Conservation (phyloP, 2,888 invertebrate species). For the Caenorhabditis sp. region DNA sequence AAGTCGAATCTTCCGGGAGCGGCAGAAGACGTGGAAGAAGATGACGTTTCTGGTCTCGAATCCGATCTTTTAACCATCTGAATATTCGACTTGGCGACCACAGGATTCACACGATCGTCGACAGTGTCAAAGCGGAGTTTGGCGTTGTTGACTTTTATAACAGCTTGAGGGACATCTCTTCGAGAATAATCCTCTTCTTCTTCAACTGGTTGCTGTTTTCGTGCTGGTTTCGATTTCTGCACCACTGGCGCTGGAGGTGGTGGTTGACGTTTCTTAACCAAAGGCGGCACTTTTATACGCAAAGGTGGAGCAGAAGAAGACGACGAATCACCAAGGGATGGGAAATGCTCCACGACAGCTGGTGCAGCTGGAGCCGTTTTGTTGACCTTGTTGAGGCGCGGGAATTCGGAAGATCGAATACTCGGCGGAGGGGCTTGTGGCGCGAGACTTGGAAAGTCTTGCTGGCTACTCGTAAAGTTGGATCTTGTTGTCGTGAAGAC, state of each 20-base stretch:
- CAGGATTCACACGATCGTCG: conserved; percentile 24
- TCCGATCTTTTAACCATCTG: conserved; percentile 48
- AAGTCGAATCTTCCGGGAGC: conserved; percentile 34
- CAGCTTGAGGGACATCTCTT: conserved; percentile 52
- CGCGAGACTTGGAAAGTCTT: conserved; percentile 69
- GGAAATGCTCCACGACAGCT: conserved; percentile 63
- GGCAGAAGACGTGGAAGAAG: conserved; percentile 28
- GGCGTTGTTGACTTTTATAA: conserved; percentile 52
- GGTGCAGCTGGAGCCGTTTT: conserved; percentile 18
- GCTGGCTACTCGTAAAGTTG: conserved; percentile 35
- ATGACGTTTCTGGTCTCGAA: conserved; percentile 8
- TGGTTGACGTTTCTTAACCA: conserved; percentile 33
- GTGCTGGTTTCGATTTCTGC: conserved; percentile 9
- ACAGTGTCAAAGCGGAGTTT: conserved; percentile 55
- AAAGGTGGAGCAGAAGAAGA: conserved; percentile 24
- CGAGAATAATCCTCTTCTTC: conserved; percentile 26
- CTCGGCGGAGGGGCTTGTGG: conserved; percentile 46
- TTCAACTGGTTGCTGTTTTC: conserved; percentile 11
- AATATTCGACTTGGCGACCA: conserved; percentile 53
- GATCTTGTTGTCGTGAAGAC: conserved; percentile 33
- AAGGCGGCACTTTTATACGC: conserved; percentile 44
- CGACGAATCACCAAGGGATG: conserved; percentile 57
- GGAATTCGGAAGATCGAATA: conserved; percentile 64
- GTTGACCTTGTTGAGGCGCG: conserved; percentile 65
- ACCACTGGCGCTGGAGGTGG: conserved; percentile 23